phyloP scores from a whole-genome alignment of 1,140 invertebrate species.

The Solenopsis fugax region DNA sequence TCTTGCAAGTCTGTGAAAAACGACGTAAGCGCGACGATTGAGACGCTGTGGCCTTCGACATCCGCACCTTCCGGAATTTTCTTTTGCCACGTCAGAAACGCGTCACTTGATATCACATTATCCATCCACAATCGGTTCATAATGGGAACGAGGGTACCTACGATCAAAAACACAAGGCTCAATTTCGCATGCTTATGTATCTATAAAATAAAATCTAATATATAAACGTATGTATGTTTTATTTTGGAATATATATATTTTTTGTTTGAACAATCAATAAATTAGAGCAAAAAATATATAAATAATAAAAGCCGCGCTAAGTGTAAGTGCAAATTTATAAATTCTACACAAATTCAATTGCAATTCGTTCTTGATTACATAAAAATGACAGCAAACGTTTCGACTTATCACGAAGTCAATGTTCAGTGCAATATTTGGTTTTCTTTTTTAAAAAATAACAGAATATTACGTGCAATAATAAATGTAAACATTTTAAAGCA shows the following conservation, averaged over 20 bases:
- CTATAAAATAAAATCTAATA: constrained; percentile 19
- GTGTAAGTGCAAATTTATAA: no score
- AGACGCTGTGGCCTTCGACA: constrained; percentile 88
- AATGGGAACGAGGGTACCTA: constrained; percentile 86
- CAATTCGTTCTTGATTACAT: no score
- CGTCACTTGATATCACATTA: constrained; percentile 88
- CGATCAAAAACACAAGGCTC: constrained; percentile 18
- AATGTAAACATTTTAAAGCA: constrained; percentile 9
- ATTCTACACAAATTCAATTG: no score
- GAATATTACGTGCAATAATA: not conserved
- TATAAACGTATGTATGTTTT: constrained; percentile 8
- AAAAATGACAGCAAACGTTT: no score
- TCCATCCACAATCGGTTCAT: constrained; percentile 88
- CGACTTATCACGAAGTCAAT: no score
- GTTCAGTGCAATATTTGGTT: no score
- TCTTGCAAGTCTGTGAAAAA: constrained; percentile 89
- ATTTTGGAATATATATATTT: not conserved
- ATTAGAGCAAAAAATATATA: no score
- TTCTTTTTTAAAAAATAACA: not conserved
- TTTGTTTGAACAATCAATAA: no score
- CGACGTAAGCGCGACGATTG: constrained; percentile 87
- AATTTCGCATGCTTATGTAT: not conserved
- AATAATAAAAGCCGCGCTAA: no score
- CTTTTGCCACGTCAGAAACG: constrained; percentile 88
- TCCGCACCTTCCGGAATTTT: constrained; percentile 80